These are phyloP conservation scores for Gortyna flavago DNA, from an alignment of 2,888 invertebrate genomes.

Conservation along the genomic window DNA sequence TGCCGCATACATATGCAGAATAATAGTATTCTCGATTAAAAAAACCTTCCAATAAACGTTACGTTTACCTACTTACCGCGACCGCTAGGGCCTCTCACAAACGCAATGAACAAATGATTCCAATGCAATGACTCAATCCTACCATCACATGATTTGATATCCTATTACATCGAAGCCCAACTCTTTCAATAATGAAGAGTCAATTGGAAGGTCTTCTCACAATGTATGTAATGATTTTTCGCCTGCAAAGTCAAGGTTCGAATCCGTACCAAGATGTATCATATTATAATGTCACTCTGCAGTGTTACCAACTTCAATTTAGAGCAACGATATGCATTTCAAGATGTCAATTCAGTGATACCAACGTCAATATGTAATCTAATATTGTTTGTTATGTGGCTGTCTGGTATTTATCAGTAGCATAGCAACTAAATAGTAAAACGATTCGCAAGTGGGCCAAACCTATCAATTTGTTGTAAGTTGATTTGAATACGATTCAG, in stretches of 20 bases:
- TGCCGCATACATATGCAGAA: background rate
- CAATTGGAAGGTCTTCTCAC: conserved; percentile 63
- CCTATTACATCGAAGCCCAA: conserved; percentile 57
- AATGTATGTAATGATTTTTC: conserved; percentile 52
- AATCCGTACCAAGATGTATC: conserved; percentile 17
- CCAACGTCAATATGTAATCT: conserved; percentile 36
- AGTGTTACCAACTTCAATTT: conserved; percentile 31
- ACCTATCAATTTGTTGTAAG: conserved; percentile 40
- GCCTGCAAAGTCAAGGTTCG: conserved; percentile 11
- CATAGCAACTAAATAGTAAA: conserved; percentile 32
- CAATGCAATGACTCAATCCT: conserved; percentile 48
- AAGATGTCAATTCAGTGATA: conserved; percentile 40
- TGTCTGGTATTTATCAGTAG: conserved; percentile 24
- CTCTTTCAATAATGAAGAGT: conserved; percentile 63
- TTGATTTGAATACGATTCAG: conserved; percentile 24
- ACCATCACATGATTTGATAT: conserved; percentile 58
- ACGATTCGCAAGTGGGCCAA: conserved; percentile 39
- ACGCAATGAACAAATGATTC: conserved; percentile 4
- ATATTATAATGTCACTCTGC: conserved; percentile 9
- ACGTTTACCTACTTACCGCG: too few relatives aligned
- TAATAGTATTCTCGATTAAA: background rate
- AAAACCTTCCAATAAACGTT: background rate
- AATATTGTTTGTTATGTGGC: conserved; percentile 44
- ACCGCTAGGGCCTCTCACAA: too few relatives aligned
- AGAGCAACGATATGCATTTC: conserved; percentile 42